Conservation (phyloP, 1,140 invertebrate genomes). For the Pogonus chalceus region DNA sequence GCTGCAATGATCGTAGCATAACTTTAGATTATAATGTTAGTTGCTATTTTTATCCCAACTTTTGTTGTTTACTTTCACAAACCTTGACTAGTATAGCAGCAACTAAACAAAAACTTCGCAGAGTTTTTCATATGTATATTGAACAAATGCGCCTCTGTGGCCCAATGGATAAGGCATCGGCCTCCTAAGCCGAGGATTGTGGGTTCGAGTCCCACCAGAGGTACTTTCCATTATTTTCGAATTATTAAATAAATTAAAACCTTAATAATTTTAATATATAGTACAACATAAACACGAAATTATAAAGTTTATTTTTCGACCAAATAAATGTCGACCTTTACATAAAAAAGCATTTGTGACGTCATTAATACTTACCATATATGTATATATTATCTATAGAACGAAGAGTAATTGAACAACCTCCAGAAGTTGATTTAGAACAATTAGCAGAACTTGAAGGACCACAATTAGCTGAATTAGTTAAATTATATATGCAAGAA, state of each 20-base stretch:
- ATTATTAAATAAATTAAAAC: too few species aligned
- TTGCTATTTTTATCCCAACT: conserved; percentile 4
- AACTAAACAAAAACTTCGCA: not conserved
- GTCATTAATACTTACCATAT: not conserved
- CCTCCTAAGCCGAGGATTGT: conserved; percentile 58
- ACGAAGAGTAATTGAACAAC: conserved; percentile 30
- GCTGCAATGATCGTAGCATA: too few species aligned
- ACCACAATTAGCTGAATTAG: conserved; percentile 58
- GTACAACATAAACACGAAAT: too few species aligned
- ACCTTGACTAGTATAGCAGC: not conserved
- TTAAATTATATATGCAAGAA: conserved; percentile 70
- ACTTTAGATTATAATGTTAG: too few species aligned
- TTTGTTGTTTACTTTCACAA: not conserved
- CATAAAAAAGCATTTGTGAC: too few species aligned
- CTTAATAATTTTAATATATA: too few species aligned
- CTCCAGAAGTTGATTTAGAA: conserved; percentile 55
- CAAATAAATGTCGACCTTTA: too few species aligned
- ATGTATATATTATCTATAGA: too few species aligned
- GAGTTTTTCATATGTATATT: too few species aligned
- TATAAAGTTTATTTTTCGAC: too few species aligned
- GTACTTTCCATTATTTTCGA: conserved; percentile 32
- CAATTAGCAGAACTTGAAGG: conserved; percentile 61
- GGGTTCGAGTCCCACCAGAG: conserved; percentile 58
- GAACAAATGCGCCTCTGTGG: conserved; percentile 48
- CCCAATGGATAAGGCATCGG: conserved; percentile 60